phyloP scores from a whole-genome alignment of 2,888 invertebrate genomes.

The Criorhina ranunculi region DNA sequence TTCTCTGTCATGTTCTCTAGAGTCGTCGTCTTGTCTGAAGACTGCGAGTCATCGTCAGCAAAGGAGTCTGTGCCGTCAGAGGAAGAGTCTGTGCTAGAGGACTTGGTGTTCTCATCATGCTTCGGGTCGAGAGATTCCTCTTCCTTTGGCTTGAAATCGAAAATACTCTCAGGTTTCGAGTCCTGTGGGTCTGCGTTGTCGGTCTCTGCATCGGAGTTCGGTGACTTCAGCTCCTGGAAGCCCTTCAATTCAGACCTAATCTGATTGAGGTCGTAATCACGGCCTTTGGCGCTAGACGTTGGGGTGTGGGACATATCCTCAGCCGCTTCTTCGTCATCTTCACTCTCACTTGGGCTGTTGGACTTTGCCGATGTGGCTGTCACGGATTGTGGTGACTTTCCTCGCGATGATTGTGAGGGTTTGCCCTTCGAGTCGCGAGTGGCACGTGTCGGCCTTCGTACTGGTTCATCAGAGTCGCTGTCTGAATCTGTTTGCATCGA shows the following conservation, averaged over 20 bases:
- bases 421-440: slow-evolving; percentile 77
- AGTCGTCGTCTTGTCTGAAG: slow-evolving; percentile 82
- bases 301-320: slow-evolving; percentile 66
- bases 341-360: slow-evolving; percentile 86
- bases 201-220: slow-evolving; percentile 85
- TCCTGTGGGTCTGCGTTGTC: slow-evolving; percentile 49
- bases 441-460: slow-evolving; percentile 81
- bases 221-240: slow-evolving; percentile 87
- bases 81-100: slow-evolving; percentile 82
- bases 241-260: slow-evolving; percentile 94
- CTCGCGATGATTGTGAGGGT: slow-evolving; percentile 55
- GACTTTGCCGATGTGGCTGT: slow-evolving; percentile 78
- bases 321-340: slow-evolving; percentile 83
- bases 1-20: slow-evolving; percentile 81
- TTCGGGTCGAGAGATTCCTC: slow-evolving; percentile 78
- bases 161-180: slow-evolving; percentile 51
- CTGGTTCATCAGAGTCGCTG: slow-evolving; percentile 85
- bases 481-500: slow-evolving; percentile 87
- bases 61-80: slow-evolving; percentile 83
- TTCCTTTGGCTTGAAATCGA: slow-evolving; percentile 77
- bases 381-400: slow-evolving; percentile 73
- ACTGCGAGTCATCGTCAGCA: slow-evolving; percentile 84
- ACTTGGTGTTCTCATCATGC: slow-evolving; percentile 78
- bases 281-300: slow-evolving; percentile 85
- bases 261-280: slow-evolving; percentile 93